These are phyloP conservation scores for Lathamus discolor DNA, from an alignment of 2,113 vertebrate species.

Conservation along the genomic window DNA sequence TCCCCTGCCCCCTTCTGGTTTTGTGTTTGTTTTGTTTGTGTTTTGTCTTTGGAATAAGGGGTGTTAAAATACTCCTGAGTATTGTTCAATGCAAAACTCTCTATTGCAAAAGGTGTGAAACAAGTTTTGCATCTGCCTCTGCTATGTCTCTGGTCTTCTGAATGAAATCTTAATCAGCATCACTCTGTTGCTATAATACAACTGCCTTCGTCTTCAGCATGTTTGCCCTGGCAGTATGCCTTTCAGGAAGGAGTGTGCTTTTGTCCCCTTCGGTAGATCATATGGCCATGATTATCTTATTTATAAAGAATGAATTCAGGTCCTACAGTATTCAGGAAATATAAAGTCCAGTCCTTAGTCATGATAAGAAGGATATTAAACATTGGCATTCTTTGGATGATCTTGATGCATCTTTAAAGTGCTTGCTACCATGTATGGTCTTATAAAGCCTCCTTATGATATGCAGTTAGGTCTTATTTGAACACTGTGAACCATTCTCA, in stretches of 20 bases:
- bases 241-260: background rate
- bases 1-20: background rate
- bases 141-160: background rate
- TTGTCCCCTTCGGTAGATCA: background rate
- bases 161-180: background rate
- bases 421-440: background rate
- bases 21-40: background rate
- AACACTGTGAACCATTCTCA: background rate
- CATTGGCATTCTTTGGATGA: background rate
- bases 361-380: background rate
- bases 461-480: background rate
- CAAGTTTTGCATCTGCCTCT: background rate
- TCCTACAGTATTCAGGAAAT: background rate
- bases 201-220: background rate
- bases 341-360: background rate
- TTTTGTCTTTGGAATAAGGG: background rate
- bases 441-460: background rate
- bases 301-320: background rate
- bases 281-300: background rate
- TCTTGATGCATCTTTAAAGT: background rate
- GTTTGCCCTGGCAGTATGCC: background rate
- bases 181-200: background rate
- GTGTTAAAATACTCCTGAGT: background rate
- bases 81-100: rapidly evolving
- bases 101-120: background rate